phyloP scores from a whole-genome alignment of 2,113 vertebrate species.

The Euleptes europaea region DNA sequence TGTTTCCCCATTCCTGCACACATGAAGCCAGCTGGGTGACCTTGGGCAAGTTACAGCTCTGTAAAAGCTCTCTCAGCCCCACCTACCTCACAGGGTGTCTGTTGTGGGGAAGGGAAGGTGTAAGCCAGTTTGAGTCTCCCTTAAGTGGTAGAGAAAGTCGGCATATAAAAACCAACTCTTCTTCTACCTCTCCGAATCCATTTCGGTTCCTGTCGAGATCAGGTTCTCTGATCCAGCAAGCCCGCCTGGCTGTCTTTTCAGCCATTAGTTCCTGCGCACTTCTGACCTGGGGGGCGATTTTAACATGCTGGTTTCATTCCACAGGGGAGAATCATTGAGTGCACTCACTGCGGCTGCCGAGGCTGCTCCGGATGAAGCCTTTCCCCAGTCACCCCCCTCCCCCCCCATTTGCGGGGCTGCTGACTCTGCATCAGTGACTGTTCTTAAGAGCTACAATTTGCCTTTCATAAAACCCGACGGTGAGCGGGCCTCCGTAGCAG shows the following conservation, averaged over 20 bases:
- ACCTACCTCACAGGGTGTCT: too few relatives aligned
- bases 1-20: too few relatives aligned
- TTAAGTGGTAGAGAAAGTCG: too few relatives aligned
- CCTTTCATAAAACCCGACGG: background rate
- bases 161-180: too few relatives aligned
- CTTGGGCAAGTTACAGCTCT: too few relatives aligned
- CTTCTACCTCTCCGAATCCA: background rate
- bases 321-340: slow-evolving; percentile 97
- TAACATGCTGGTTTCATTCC: slow-evolving; percentile 24
- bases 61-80: too few relatives aligned
- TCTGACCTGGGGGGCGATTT: background rate
- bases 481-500: slow-evolving; percentile 9
- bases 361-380: slow-evolving; percentile 90
- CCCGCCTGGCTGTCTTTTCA: too few relatives aligned
- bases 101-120: too few relatives aligned
- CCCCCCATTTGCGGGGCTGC: background rate
- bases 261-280: background rate
- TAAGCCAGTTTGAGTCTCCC: too few relatives aligned
- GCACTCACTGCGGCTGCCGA: slow-evolving; percentile 96
- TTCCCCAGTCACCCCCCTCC: background rate
- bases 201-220: too few relatives aligned
- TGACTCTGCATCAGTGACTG: slow-evolving; percentile 13
- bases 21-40: too few relatives aligned
- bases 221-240: background rate
- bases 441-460: background rate